Percentiles rank a stretch among this genome's conserved stretches.
phyloP scores from a whole-genome alignment of 2,888 invertebrate genomes.

The Eumacrocentrus americanus region DNA sequence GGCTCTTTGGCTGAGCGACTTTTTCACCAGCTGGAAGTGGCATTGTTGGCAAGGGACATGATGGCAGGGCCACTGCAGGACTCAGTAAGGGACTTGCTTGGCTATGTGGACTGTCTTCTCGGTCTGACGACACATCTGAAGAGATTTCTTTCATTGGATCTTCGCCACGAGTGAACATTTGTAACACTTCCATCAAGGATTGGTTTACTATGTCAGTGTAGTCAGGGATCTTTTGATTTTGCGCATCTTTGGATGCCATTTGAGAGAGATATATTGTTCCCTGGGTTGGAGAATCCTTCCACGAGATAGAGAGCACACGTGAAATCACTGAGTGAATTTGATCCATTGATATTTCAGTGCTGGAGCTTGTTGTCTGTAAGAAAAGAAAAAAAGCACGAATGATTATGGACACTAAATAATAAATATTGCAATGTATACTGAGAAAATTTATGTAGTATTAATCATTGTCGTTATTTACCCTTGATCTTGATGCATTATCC shows the following conservation, averaged over 20 bases:
- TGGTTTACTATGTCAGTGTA: conserved; percentile 58
- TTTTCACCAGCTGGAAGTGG: conserved; percentile 54
- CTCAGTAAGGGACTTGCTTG: conserved; percentile 61
- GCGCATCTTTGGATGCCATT: conserved; percentile 54
- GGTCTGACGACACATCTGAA: conserved; percentile 59
- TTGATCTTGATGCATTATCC: conserved; percentile 53
- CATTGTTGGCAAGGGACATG: conserved; percentile 62
- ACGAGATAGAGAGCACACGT: conserved; percentile 75
- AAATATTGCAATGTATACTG: background rate
- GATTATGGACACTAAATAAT: conserved; percentile 13
- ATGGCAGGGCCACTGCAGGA: conserved; percentile 53
- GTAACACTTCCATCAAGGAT: conserved; percentile 72
- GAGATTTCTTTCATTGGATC: conserved; percentile 65
- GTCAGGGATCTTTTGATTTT: conserved; percentile 39
- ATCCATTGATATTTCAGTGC: conserved; percentile 68
- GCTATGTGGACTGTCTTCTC: conserved; percentile 60
- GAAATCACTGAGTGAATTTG: conserved; percentile 71
- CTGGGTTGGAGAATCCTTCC: conserved; percentile 63
- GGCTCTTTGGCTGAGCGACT: conserved; percentile 47
- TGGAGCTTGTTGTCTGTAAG: conserved; percentile 58
- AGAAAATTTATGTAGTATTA: too few relatives aligned
- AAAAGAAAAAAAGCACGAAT: conserved; percentile 8
- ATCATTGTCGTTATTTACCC: conserved; percentile 41
- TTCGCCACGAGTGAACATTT: conserved; percentile 66
- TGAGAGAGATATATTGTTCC: conserved; percentile 63